Conservation (phyloP, 2,888 invertebrate genomes). For the Chrysotoxum bicinctum region DNA sequence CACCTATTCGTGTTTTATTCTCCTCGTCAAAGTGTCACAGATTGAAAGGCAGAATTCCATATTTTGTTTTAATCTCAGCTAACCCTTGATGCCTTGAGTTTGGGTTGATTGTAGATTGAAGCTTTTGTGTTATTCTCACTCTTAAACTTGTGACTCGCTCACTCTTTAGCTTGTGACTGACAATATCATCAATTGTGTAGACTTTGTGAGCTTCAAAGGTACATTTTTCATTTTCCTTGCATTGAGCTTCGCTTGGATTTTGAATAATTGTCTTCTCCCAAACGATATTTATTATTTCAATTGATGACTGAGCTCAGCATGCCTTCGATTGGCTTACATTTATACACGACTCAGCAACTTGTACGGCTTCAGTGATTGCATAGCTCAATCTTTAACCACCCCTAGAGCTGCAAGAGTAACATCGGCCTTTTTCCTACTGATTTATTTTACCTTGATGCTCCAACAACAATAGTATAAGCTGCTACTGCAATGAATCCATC, state of each 20-base stretch:
- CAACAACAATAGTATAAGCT: slow-evolving; percentile 96
- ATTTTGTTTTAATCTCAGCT: slow-evolving; percentile 93
- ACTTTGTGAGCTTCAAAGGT: slow-evolving; percentile 98
- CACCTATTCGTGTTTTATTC: slow-evolving; percentile 98
- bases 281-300: slow-evolving; percentile 97
- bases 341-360: slow-evolving; percentile 95
- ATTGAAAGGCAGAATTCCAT: slow-evolving; percentile 98
- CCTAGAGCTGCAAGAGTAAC: slow-evolving; percentile 96
- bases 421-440: slow-evolving; percentile 96
- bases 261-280: slow-evolving; percentile 98
- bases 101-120: slow-evolving; percentile 98
- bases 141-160: slow-evolving; percentile 84
- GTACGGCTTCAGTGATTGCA: slow-evolving; percentile 94
- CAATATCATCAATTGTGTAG: slow-evolving; percentile 98
- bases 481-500: slow-evolving; percentile 99
- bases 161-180: slow-evolving; percentile 97
- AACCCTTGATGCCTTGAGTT: slow-evolving; percentile 97
- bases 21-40: slow-evolving; percentile 97
- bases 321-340: slow-evolving; percentile 98
- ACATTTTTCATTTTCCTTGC: slow-evolving; percentile 98
- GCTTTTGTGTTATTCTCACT: slow-evolving; percentile 97
- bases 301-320: slow-evolving; percentile 97
- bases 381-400: slow-evolving; percentile 95
- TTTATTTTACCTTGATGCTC: slow-evolving; percentile 88
- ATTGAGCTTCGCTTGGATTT: slow-evolving; percentile 98